A percentile compares a stretch with the other conserved stretches of the same genome.
These are phyloP conservation scores for Carpatolechia fugitivella DNA, from an alignment of 2,888 invertebrate species.

Conservation along the genomic window DNA sequence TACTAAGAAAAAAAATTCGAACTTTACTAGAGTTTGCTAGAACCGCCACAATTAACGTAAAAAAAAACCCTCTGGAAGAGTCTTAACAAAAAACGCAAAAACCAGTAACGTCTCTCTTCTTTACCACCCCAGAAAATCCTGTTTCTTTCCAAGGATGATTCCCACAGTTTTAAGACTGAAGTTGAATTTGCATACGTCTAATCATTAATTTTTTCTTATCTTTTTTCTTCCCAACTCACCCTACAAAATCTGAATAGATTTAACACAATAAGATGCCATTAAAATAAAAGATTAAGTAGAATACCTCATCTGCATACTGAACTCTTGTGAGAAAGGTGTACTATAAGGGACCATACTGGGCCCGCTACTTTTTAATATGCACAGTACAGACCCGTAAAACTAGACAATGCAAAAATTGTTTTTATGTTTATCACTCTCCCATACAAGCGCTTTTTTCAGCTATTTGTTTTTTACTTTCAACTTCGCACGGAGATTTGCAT, in stretches of 20 bases:
- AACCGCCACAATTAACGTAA: background rate
- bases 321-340: constrained; percentile 65
- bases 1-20: no score
- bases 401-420: constrained; percentile 72
- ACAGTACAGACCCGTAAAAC: constrained; percentile 26
- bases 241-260: constrained; percentile 56
- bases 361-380: constrained; percentile 56
- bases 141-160: constrained; percentile 34
- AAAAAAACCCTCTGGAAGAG: background rate
- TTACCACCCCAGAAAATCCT: constrained; percentile 38
- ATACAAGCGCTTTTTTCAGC: constrained; percentile 69
- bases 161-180: constrained; percentile 55
- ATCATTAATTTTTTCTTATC: constrained; percentile 67
- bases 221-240: constrained; percentile 54
- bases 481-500: constrained; percentile 78
- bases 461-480: constrained; percentile 71
- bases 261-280: constrained; percentile 74
- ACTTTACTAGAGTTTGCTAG: no score
- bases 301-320: constrained; percentile 69
- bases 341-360: constrained; percentile 53
- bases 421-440: constrained; percentile 68
- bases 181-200: constrained; percentile 64
- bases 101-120: constrained; percentile 30
- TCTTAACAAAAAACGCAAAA: constrained; percentile 10
- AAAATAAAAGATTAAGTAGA: constrained; percentile 77